Evolutionary conservation across 2,888 invertebrate genomes (phyloP).

Genomic region (Tanytarsus gracilentus): DNA sequence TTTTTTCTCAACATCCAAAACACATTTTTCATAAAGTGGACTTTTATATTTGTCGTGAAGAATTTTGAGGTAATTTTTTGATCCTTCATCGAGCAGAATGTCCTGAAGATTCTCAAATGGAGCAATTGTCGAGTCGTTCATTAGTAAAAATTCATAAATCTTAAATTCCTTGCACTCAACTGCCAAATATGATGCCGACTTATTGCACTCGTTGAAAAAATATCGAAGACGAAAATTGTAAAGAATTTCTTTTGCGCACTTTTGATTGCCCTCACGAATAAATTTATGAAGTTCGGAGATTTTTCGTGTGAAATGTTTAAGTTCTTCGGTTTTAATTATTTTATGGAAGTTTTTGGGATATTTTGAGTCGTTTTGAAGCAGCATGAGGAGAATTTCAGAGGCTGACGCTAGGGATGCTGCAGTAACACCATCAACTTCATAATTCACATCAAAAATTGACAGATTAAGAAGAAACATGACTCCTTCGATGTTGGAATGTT

Average conservation of each 20-base stretch:
- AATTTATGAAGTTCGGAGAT: background rate
- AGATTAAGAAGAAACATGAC: too few species aligned
- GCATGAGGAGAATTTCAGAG: background rate
- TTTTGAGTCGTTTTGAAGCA: background rate
- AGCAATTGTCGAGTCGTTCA: background rate
- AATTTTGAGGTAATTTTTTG: background rate
- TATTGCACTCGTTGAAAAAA: background rate
- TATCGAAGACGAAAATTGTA: background rate
- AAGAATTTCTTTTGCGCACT: background rate
- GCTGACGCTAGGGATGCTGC: background rate
- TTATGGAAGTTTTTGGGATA: constrained; percentile 1
- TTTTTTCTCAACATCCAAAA: background rate
- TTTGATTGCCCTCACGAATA: background rate
- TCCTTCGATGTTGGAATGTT: too few species aligned
- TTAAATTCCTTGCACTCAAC: background rate
- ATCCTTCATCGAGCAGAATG: background rate
- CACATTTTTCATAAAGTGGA: background rate
- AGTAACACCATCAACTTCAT: background rate
- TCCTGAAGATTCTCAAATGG: background rate
- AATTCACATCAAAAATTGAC: constrained; percentile 1
- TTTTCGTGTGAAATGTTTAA: background rate
- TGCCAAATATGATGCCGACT: background rate
- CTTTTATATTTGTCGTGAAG: background rate
- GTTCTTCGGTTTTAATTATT: background rate
- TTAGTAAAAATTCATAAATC: background rate